These are phyloP conservation scores for Tinea semifulvella DNA, from an alignment of 2,888 invertebrate genomes.

Conservation along the genomic window DNA sequence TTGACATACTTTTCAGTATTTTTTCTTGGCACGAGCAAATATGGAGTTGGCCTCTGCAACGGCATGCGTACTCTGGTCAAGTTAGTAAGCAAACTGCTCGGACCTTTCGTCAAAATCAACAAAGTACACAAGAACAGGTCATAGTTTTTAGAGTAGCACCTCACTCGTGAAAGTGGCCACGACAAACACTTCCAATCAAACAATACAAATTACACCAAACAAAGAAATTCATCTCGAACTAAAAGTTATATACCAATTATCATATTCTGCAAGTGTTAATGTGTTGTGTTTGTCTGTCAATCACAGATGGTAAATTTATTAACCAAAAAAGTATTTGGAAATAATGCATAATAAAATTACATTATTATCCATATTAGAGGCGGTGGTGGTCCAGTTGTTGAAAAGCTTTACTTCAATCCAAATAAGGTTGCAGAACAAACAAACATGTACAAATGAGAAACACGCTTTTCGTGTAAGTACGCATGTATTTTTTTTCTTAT, in stretches of 20 bases:
- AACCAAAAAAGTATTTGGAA: too few species aligned
- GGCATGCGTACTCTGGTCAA: constrained; percentile 8
- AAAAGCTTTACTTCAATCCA: too few species aligned
- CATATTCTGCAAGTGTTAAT: constrained; percentile 1
- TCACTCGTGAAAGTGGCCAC: constrained; percentile 48
- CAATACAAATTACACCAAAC: constrained; percentile 25
- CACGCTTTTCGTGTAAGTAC: too few species aligned
- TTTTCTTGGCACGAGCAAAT: constrained; percentile 21
- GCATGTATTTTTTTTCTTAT: too few species aligned
- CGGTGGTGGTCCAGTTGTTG: too few species aligned
- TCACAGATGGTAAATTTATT: too few species aligned
- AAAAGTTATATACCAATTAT: neutral
- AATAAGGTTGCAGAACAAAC: too few species aligned
- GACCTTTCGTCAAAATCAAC: constrained; percentile 39
- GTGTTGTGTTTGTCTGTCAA: too few species aligned
- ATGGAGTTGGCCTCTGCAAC: constrained; percentile 6
- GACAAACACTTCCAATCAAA: constrained; percentile 54
- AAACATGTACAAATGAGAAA: too few species aligned
- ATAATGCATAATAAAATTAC: too few species aligned
- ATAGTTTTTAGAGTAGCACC: constrained; percentile 59
- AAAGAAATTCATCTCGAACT: neutral
- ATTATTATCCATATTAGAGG: too few species aligned
- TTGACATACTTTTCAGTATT: constrained; percentile 43
- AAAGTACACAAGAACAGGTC: constrained; percentile 47
- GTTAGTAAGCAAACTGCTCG: constrained; percentile 13